Conservation (phyloP, 2,113 vertebrate genomes). For the Struthio camelus region DNA sequence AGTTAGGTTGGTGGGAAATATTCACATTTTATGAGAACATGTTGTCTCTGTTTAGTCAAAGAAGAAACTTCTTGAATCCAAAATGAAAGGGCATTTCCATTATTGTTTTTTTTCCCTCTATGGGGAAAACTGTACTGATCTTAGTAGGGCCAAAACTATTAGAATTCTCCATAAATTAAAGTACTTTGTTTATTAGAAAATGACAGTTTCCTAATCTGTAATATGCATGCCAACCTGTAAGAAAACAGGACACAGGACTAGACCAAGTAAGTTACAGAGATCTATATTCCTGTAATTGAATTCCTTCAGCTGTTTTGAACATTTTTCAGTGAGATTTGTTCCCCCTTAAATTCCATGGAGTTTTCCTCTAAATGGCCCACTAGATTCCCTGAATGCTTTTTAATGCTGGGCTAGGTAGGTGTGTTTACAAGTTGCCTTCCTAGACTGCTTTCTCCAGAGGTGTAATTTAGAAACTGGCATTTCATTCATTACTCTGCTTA, state of each 20-base stretch:
- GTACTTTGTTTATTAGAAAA: not conserved
- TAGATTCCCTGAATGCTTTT: not conserved
- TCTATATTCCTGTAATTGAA: not conserved
- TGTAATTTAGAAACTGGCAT: constrained; percentile 4
- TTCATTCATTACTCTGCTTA: constrained; percentile 51
- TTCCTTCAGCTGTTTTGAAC: not conserved
- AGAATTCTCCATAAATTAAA: not conserved
- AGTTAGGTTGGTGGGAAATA: not conserved
- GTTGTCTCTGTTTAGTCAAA: not conserved
- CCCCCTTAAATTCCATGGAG: not conserved
- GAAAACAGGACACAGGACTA: not conserved
- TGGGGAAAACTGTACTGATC: not conserved
- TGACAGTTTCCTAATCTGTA: not conserved
- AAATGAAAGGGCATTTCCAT: constrained; percentile 37
- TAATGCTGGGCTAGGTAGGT: not conserved
- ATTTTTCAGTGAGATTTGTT: not conserved
- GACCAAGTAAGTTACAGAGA: not conserved
- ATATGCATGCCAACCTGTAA: not conserved
- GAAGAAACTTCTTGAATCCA: not conserved
- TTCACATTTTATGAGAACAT: not conserved
- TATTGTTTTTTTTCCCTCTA: not conserved
- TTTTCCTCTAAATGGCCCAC: not conserved
- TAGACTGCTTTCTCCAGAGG: not conserved
- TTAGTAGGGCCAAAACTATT: not conserved
- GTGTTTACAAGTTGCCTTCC: not conserved